phyloP scores from a whole-genome alignment of 2,888 invertebrate genomes.

The Endotricha flammealis region DNA sequence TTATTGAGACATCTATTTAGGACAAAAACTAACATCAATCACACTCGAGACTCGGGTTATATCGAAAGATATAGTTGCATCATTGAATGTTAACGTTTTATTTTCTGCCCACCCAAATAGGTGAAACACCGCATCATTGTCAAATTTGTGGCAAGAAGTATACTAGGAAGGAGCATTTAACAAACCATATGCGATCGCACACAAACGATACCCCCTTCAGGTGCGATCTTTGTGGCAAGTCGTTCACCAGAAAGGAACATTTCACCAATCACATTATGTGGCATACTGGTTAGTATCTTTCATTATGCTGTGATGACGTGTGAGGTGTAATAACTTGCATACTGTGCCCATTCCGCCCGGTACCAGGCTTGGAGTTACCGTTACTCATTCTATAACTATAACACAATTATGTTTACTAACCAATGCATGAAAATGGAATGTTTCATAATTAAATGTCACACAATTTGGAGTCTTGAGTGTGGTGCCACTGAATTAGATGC shows the following conservation, averaged over 20 bases:
- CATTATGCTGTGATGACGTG: slow-evolving; percentile 19
- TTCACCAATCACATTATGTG: slow-evolving; percentile 94
- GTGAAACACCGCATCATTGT: slow-evolving; percentile 93
- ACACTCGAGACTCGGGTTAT: slow-evolving; percentile 15
- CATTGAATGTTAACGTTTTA: slow-evolving; percentile 74
- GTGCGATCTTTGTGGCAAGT: slow-evolving; percentile 92
- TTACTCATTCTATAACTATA: slow-evolving; percentile 2
- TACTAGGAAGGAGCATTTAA: slow-evolving; percentile 92
- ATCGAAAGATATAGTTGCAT: slow-evolving; percentile 64
- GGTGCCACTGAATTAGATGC: no score
- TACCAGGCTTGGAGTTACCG: slow-evolving; percentile 50
- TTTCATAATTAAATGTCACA: no score
- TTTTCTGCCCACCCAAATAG: slow-evolving; percentile 76
- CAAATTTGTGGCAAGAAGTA: slow-evolving; percentile 93
- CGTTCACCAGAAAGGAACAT: slow-evolving; percentile 92
- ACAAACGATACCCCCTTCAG: slow-evolving; percentile 92
- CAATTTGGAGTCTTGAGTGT: no score
- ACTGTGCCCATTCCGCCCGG: slow-evolving; percentile 13
- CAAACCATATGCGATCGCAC: slow-evolving; percentile 92
- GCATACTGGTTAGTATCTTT: slow-evolving; percentile 84
- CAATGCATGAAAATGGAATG: no score
- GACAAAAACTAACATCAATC: slow-evolving; percentile 21
- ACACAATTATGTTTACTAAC: not conserved
- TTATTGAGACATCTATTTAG: no score
- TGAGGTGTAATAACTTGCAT: not conserved